phyloP scores from a whole-genome alignment of 2,797 vertebrate genomes.

The Sebastolobus altivelis region DNA sequence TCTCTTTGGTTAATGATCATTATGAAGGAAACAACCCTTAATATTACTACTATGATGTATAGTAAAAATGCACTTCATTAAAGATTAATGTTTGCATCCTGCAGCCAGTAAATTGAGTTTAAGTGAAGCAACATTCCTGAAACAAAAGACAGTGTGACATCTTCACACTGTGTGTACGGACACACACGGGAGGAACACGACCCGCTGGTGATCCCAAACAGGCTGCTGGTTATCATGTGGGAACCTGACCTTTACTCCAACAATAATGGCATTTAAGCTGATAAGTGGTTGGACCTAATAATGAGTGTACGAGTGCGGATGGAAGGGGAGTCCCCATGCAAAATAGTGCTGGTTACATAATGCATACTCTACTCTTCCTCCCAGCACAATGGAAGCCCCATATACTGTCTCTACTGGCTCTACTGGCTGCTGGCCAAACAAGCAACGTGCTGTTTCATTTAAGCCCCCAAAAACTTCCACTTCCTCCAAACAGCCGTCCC shows the following conservation, averaged over 20 bases:
- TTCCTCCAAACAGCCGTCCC: not conserved
- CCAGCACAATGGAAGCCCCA: slow-evolving; percentile 38
- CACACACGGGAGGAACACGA: slow-evolving; percentile 26
- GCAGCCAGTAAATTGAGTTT: not conserved
- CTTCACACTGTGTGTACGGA: not conserved
- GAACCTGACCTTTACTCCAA: slow-evolving; percentile 56
- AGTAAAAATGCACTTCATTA: slow-evolving; percentile 3
- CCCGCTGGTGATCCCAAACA: slow-evolving; percentile 23
- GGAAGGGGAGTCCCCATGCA: slow-evolving; percentile 39
- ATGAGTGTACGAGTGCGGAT: not conserved
- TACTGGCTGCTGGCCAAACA: not conserved
- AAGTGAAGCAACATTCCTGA: slow-evolving; percentile 1
- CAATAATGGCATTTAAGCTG: slow-evolving; percentile 60
- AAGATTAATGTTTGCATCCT: not conserved
- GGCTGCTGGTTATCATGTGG: slow-evolving; percentile 14
- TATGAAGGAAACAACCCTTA: not conserved
- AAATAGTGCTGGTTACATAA: slow-evolving; percentile 41
- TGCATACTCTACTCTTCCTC: not conserved
- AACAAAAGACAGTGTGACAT: slow-evolving; percentile 37
- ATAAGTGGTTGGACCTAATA: slow-evolving; percentile 28
- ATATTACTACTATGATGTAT: not conserved
- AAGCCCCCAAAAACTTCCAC: not conserved
- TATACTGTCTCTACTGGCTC: not conserved
- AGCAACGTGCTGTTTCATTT: not conserved
- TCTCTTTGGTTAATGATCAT: not conserved